These are phyloP conservation scores for Henricia sp. DNA, from an alignment of 53 echinoderm and acorn worm species.

Conservation along the genomic window DNA sequence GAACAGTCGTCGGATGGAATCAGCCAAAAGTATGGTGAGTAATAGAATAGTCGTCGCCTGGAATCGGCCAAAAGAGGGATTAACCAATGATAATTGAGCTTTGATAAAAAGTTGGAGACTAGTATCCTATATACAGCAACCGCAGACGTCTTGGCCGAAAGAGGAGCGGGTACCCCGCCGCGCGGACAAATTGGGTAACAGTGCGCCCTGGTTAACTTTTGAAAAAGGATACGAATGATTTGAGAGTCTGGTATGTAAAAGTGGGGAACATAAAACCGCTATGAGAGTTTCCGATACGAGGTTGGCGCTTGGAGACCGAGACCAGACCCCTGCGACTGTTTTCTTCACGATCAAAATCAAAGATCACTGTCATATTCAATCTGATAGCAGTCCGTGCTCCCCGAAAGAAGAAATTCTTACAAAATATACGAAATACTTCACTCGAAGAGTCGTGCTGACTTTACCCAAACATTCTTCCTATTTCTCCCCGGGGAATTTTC, in stretches of 20 bases:
- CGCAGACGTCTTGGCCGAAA: slow-evolving; percentile 31
- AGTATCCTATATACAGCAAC: no score
- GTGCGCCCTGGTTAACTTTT: slow-evolving; percentile 18
- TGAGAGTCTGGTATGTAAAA: slow-evolving; percentile 8
- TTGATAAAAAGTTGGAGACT: no score
- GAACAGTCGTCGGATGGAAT: no score
- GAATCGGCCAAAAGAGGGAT: no score
- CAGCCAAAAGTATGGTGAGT: no score
- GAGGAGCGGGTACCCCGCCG: slow-evolving; percentile 50
- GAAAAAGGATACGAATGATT: slow-evolving; percentile 12
- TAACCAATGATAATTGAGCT: no score
- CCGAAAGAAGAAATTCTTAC: slow-evolving; percentile 28
- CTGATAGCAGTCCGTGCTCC: slow-evolving; percentile 15
- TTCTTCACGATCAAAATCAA: slow-evolving; percentile 15
- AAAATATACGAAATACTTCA: neutral
- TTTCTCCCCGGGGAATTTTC: neutral
- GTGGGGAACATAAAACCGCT: slow-evolving; percentile 31
- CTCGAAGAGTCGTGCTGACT: neutral
- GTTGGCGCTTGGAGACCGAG: neutral
- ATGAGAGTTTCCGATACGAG: neutral
- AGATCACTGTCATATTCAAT: slow-evolving; percentile 26
- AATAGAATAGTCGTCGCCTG: no score
- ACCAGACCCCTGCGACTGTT: neutral
- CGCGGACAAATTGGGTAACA: slow-evolving; percentile 61
- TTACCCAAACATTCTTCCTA: neutral